Conservation (phyloP, 2,113 vertebrate genomes). For the Calyptomena viridis region DNA sequence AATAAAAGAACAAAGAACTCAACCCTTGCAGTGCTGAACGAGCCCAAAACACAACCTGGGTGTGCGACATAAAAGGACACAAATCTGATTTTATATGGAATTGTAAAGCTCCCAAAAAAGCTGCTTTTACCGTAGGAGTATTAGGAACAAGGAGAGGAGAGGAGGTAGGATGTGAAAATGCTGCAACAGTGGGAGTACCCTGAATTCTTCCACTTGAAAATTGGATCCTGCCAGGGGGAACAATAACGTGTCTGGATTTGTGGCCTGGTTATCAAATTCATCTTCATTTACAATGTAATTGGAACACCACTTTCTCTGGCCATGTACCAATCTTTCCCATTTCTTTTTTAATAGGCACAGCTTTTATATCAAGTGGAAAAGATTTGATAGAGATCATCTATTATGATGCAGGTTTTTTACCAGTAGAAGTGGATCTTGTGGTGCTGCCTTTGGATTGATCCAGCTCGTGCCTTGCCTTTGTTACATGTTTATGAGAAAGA, state of each 20-base stretch:
- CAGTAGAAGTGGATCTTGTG: neutral
- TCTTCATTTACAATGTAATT: neutral
- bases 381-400: neutral
- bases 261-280: neutral
- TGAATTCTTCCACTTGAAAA: neutral
- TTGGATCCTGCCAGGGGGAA: neutral
- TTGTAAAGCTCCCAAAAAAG: neutral
- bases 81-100: neutral
- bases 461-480: neutral
- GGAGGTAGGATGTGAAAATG: neutral
- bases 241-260: neutral
- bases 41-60: neutral
- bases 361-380: constrained; percentile 28
- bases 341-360: constrained; percentile 24
- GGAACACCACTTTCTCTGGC: neutral
- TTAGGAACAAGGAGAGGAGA: neutral
- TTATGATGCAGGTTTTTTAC: neutral
- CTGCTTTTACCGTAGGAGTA: neutral
- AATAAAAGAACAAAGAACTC: neutral
- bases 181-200: neutral
- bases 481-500: neutral
- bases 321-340: neutral
- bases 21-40: neutral
- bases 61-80: neutral
- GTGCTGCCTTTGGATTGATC: neutral